These are phyloP conservation scores for Xanthia togata DNA, from an alignment of 2,888 invertebrate genomes.

Conservation along the genomic window DNA sequence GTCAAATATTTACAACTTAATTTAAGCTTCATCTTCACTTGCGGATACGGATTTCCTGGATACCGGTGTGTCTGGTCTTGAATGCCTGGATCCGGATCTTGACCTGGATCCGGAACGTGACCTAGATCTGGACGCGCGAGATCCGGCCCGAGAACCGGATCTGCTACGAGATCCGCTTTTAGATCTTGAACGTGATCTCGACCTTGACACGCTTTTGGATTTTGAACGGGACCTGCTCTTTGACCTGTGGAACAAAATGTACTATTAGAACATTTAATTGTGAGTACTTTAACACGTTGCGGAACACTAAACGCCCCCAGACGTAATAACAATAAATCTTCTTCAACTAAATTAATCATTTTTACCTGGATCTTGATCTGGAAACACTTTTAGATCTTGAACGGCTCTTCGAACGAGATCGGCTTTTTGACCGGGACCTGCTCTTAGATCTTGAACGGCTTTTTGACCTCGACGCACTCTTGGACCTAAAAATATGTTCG, in stretches of 20 bases:
- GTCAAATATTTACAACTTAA: constrained; percentile 65
- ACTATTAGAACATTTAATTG: neutral
- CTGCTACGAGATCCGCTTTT: constrained; percentile 62
- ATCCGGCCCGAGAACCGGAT: constrained; percentile 78
- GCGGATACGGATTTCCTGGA: constrained; percentile 91
- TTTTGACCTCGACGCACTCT: constrained; percentile 64
- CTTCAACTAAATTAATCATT: neutral
- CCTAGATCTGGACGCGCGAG: constrained; percentile 82
- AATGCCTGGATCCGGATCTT: constrained; percentile 85
- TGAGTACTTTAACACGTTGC: neutral
- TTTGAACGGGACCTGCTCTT: constrained; percentile 70
- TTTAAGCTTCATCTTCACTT: constrained; percentile 89
- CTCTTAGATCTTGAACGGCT: constrained; percentile 78
- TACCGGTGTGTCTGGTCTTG: constrained; percentile 89
- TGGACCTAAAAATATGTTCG: constrained; percentile 61
- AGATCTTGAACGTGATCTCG: constrained; percentile 77
- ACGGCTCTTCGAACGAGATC: constrained; percentile 72
- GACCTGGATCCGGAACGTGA: constrained; percentile 83
- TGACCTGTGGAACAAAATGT: constrained; percentile 69
- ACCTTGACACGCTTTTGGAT: constrained; percentile 74
- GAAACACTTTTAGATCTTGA: constrained; percentile 63
- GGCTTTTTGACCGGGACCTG: constrained; percentile 67
- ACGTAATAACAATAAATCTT: neutral
- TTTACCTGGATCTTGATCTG: constrained; percentile 76
- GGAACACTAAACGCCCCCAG: neutral